Percentiles rank a stretch among this genome's conserved stretches.
Conservation (phyloP, 2,113 vertebrate genomes). For the Gyps fulvus region DNA sequence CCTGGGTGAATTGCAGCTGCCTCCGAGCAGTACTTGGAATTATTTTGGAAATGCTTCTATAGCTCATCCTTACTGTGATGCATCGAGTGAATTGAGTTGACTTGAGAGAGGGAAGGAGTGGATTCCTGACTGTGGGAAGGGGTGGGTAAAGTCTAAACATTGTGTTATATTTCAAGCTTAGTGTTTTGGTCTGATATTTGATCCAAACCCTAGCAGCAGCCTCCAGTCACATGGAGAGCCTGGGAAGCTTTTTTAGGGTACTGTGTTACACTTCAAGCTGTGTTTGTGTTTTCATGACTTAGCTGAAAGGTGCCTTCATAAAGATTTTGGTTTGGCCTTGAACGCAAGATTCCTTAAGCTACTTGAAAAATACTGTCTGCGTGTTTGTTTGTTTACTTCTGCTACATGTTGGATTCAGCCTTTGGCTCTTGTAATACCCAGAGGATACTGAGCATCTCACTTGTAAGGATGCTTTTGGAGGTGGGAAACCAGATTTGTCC, state of each 20-base stretch:
- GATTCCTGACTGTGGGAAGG: neutral
- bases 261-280: neutral
- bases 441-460: neutral
- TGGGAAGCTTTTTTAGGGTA: neutral
- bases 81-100: neutral
- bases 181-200: neutral
- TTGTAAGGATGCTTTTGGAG: neutral
- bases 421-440: rapidly evolving
- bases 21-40: rapidly evolving
- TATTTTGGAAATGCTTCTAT: rapidly evolving
- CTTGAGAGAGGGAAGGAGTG: neutral
- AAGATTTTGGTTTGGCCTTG: neutral
- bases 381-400: neutral
- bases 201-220: neutral
- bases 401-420: neutral
- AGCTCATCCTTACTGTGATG: neutral
- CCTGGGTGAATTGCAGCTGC: neutral
- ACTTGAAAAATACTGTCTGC: neutral
- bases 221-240: neutral
- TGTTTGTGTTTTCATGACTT: neutral
- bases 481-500: neutral
- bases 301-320: neutral
- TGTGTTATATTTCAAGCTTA: neutral
- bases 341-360: neutral
- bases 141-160: neutral